phyloP scores from a whole-genome alignment of 2,888 invertebrate genomes.

The Scaptomyza cyrtandrae region DNA sequence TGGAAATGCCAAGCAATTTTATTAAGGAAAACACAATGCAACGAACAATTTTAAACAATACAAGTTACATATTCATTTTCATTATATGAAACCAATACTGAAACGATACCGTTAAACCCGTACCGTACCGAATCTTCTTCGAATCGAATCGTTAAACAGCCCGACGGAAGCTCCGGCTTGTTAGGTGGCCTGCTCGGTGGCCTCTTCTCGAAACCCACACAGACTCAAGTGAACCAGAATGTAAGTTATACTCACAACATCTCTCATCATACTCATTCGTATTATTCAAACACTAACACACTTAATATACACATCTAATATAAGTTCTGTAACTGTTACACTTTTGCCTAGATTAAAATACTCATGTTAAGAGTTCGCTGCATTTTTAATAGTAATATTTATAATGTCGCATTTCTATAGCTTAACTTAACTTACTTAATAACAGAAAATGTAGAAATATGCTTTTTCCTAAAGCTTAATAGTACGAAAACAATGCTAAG shows the following conservation, averaged over 20 bases:
- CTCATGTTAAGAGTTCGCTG: slow-evolving; percentile 60
- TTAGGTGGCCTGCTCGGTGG: slow-evolving; percentile 84
- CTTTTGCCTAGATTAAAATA: slow-evolving; percentile 53
- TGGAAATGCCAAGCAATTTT: slow-evolving; percentile 44
- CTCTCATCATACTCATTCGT: slow-evolving; percentile 63
- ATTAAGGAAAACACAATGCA: slow-evolving; percentile 69
- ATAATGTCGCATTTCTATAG: slow-evolving; percentile 20
- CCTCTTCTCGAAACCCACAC: slow-evolving; percentile 84
- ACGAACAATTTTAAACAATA: slow-evolving; percentile 79
- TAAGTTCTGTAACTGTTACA: slow-evolving; percentile 50
- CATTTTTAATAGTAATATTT: slow-evolving; percentile 44
- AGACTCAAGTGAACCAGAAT: slow-evolving; percentile 83
- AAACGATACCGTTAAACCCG: slow-evolving; percentile 68
- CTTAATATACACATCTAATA: slow-evolving; percentile 41
- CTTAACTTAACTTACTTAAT: slow-evolving; percentile 9
- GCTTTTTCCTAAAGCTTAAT: slow-evolving; percentile 37
- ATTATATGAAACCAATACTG: slow-evolving; percentile 74
- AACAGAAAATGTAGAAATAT: slow-evolving; percentile 30
- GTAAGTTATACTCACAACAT: slow-evolving; percentile 82
- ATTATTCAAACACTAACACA: slow-evolving; percentile 34
- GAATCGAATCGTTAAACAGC: slow-evolving; percentile 65
- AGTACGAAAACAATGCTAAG: slow-evolving; percentile 31
- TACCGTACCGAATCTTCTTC: slow-evolving; percentile 34
- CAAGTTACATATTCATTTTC: slow-evolving; percentile 80
- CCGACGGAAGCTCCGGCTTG: slow-evolving; percentile 83